Evolutionary conservation across 2,113 vertebrate genomes (phyloP).

Genomic region (Guaruba guarouba): DNA sequence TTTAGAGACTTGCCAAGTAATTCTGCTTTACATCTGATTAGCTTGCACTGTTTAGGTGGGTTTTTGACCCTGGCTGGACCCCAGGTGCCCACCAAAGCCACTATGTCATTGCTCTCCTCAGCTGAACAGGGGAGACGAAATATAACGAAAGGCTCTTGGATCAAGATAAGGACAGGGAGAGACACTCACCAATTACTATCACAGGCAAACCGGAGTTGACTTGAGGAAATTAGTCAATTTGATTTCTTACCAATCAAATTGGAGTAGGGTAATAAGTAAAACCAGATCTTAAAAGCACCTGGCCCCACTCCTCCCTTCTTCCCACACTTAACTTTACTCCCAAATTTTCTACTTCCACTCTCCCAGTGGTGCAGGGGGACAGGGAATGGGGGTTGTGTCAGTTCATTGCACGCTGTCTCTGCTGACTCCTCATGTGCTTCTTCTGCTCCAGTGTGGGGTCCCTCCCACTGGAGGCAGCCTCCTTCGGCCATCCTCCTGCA

Average conservation of each 20-base stretch:
- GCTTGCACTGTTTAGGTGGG: neutral
- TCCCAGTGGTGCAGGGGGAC: neutral
- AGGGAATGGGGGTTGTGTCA: neutral
- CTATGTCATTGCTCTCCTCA: neutral
- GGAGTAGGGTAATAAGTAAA: neutral
- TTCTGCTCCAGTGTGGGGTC: neutral
- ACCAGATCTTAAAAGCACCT: neutral
- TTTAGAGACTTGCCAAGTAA: neutral
- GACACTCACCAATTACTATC: neutral
- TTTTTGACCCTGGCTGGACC: neutral
- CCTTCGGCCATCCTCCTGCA: neutral
- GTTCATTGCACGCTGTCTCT: neutral
- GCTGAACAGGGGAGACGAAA: neutral
- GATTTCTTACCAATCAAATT: neutral
- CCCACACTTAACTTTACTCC: neutral
- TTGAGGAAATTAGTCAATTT: neutral
- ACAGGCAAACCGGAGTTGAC: neutral
- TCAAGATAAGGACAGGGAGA: neutral
- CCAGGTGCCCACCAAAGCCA: neutral
- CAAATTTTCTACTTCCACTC: neutral
- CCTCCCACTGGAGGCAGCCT: neutral
- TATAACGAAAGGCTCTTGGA: neutral
- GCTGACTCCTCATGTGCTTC: neutral
- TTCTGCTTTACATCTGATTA: neutral
- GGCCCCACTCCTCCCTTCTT: neutral